phyloP scores from a whole-genome alignment of 2,113 vertebrate species.

The Cottus gobio region DNA sequence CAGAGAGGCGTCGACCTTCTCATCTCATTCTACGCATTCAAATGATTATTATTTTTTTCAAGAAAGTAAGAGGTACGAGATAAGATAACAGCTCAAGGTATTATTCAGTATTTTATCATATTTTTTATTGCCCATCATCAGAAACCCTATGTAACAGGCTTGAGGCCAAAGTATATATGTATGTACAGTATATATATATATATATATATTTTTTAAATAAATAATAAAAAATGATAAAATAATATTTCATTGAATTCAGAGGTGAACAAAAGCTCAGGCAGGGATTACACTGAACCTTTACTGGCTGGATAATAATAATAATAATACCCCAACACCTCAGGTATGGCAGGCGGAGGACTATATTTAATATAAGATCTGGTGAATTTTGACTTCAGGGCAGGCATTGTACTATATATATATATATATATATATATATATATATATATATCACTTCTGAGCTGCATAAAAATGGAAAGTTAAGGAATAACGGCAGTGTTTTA shows the following conservation, averaged over 20 bases:
- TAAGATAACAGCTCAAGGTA: background rate
- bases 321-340: constrained; percentile 2
- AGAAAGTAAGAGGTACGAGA: background rate
- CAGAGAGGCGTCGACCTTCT: background rate
- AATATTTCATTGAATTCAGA: background rate
- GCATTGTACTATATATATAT: constrained; percentile 25
- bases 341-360: background rate
- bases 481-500: constrained; percentile 42
- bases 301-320: background rate
- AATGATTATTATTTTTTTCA: background rate
- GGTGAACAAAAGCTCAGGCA: constrained; percentile 19
- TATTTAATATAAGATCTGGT: constrained; percentile 34
- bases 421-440: too few relatives aligned
- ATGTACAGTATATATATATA: too few relatives aligned
- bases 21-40: background rate
- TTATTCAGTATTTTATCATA: background rate
- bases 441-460: constrained; percentile 21
- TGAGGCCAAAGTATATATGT: too few relatives aligned
- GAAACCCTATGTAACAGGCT: too few relatives aligned
- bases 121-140: background rate
- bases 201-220: too few relatives aligned
- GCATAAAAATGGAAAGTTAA: constrained; percentile 58
- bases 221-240: too few relatives aligned
- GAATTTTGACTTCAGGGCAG: constrained; percentile 17
- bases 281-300: constrained; percentile 3